These are phyloP conservation scores for Chelonus formosanus DNA, from an alignment of 2,888 invertebrate genomes.

Conservation along the genomic window DNA sequence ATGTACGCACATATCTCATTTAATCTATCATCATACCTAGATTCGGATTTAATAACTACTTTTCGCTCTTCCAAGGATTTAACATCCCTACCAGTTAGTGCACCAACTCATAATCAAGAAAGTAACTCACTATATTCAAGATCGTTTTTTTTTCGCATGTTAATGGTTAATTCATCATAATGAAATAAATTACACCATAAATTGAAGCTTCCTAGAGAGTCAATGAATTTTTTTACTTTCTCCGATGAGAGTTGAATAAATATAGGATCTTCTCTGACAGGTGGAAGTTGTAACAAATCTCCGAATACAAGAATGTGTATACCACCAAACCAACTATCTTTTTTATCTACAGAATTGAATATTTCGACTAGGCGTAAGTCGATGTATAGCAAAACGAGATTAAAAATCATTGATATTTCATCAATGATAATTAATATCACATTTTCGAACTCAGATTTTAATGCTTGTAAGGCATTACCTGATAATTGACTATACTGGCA, in stretches of 20 bases:
- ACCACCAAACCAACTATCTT: constrained; percentile 26
- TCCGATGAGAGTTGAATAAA: neutral
- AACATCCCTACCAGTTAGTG: constrained; percentile 17
- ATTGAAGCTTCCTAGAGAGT: constrained; percentile 4
- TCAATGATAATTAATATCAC: constrained; percentile 33
- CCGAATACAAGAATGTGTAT: constrained; percentile 30
- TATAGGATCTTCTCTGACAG: neutral
- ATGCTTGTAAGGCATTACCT: constrained; percentile 27
- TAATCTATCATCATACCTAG: constrained; percentile 32
- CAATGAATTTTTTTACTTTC: constrained; percentile 2
- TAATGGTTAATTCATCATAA: constrained; percentile 15
- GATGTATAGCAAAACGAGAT: constrained; percentile 29
- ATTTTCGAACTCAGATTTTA: constrained; percentile 17
- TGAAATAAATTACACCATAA: constrained; percentile 9
- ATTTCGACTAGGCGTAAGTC: constrained; percentile 18
- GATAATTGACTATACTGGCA: constrained; percentile 29
- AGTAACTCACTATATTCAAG: constrained; percentile 43
- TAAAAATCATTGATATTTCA: constrained; percentile 32
- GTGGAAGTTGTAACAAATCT: constrained; percentile 27
- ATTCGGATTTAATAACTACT: constrained; percentile 19
- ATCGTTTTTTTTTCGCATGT: constrained; percentile 16
- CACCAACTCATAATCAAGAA: constrained; percentile 35
- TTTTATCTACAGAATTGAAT: constrained; percentile 14
- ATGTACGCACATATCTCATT: constrained; percentile 43
- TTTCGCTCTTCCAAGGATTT: constrained; percentile 27